Conservation (phyloP, 1,140 invertebrate genomes). For the Phortica variegata region DNA sequence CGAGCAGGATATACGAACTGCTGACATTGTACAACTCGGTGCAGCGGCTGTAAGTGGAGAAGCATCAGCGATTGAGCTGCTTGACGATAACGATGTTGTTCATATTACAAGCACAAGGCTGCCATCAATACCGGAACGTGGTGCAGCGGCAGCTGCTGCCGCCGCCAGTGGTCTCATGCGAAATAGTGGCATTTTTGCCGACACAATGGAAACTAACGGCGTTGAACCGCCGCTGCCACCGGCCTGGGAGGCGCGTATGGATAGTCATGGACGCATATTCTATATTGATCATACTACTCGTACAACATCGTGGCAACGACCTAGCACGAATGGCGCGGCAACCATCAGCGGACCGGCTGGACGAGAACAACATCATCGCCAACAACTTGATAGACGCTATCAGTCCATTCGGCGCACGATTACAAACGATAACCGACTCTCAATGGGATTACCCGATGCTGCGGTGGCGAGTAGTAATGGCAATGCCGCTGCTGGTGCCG, state of each 20-base stretch:
- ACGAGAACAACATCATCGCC: constrained; percentile 59
- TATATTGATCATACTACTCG: constrained; percentile 90
- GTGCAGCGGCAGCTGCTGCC: constrained; percentile 41
- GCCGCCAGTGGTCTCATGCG: constrained; percentile 28
- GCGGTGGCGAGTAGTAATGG: constrained; percentile 8
- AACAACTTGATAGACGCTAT: constrained; percentile 65
- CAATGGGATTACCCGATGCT: constrained; percentile 14
- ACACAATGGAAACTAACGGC: constrained; percentile 58
- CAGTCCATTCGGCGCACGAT: constrained; percentile 85
- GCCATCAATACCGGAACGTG: constrained; percentile 78
- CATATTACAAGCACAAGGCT: constrained; percentile 74
- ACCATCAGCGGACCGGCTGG: constrained; percentile 44
- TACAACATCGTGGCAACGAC: constrained; percentile 90
- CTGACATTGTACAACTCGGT: constrained; percentile 47
- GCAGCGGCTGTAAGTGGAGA: constrained; percentile 58
- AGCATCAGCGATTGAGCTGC: constrained; percentile 10
- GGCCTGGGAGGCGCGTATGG: constrained; percentile 91
- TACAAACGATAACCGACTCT: constrained; percentile 61
- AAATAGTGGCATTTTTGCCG: constrained; percentile 58
- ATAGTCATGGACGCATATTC: constrained; percentile 88
- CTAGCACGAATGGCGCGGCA: constrained; percentile 62
- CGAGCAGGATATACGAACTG: constrained; percentile 39
- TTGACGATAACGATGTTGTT: constrained; percentile 62
- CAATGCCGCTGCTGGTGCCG: neutral
- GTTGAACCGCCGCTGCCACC: constrained; percentile 75